Base-by-base conservation (phyloP, 1,140 invertebrate genomes). In the Galendromus occidentalis region DNA sequence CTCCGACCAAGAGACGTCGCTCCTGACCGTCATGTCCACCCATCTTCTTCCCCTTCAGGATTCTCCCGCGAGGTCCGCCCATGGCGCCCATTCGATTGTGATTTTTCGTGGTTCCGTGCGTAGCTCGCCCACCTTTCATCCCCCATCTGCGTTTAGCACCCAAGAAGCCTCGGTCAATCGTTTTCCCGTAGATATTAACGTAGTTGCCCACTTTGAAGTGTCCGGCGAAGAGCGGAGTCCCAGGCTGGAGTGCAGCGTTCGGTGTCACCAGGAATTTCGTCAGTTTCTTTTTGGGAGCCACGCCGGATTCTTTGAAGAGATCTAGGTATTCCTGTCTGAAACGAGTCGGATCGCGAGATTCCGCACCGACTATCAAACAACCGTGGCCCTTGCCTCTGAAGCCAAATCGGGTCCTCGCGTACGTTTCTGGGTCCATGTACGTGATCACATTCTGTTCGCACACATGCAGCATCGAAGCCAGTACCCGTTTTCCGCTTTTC, bases 121-220 rank as follows among this genome's bases (percentile, higher is more conserved):
- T 84, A 7, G 86, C 86, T 68, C 88, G 91, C 81, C 88, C 85
- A 66, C 95, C 95, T 74, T 88, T 86, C 73, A 98, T 93, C 44
- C 90, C 90, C 83, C 90, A 95, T 29, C 94, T 80, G 78, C 90
- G 95, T 79, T 97, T 87, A 0, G 96, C 95, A 64, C 96, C 95
- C 83, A 98, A 93, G 74, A 98, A 98, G n/a, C 94, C 95, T 73
- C 86, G 81, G 73, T 91, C 85, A 45, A 91, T 84, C 2, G 94
- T 96, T 81, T 86, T 88, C 28, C 86, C 91, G 71, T 84, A 79
- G 39, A 93, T 81, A 79, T 98, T 93, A 22, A 99, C 82, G 75
- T 81, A 83, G 76, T 97, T 86, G 12, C 94, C 95, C 69, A 88
- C 84, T 75, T 83, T 80, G 75, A 88, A 99, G 80, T 99, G 96